Conservation (phyloP, 2,797 vertebrate genomes). For the Rallus crepitans region DNA sequence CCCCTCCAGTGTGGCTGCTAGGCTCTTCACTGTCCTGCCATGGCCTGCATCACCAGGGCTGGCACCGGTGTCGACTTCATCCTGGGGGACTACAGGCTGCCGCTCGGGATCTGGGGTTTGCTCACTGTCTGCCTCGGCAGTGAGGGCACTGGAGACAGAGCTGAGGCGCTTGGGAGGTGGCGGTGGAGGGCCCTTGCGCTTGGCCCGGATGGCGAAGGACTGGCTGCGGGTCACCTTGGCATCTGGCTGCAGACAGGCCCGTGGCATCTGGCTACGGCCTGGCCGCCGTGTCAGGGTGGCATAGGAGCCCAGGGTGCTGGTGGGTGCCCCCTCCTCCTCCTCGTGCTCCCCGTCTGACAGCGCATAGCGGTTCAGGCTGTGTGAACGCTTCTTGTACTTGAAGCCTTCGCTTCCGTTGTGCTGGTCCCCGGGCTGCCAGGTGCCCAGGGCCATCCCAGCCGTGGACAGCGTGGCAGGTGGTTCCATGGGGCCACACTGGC, state of each 20-base stretch:
- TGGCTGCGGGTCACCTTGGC: slow-evolving; percentile 87
- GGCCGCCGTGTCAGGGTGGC: slow-evolving; percentile 90
- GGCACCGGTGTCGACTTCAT: fast-evolving
- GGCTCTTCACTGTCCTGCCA: slow-evolving; percentile 76
- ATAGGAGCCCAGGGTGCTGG: slow-evolving; percentile 85
- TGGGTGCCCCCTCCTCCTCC: slow-evolving; percentile 84
- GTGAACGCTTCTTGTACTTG: slow-evolving; percentile 85
- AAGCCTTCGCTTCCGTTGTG: neutral
- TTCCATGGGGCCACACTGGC: slow-evolving; percentile 37
- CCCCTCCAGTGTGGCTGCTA: slow-evolving; percentile 77
- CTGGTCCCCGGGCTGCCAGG: slow-evolving; percentile 52
- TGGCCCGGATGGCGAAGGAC: slow-evolving; percentile 91
- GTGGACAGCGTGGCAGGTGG: neutral
- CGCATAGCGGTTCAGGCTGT: slow-evolving; percentile 88
- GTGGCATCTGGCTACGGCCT: slow-evolving; percentile 79
- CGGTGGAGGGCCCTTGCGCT: slow-evolving; percentile 90
- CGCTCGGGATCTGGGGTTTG: neutral
- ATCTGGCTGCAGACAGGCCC: slow-evolving; percentile 66
- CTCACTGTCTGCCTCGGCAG: neutral
- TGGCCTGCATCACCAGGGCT: slow-evolving; percentile 8
- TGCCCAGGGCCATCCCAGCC: slow-evolving; percentile 44
- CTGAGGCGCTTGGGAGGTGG: slow-evolving; percentile 93
- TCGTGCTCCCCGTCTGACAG: slow-evolving; percentile 90
- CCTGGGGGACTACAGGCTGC: neutral
- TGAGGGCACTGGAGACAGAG: slow-evolving; percentile 80